Evolutionary conservation across 2,888 invertebrate species (phyloP), one percentile per base, ranked within the genome.

Genomic region (Ectemnius cavifrons): DNA sequence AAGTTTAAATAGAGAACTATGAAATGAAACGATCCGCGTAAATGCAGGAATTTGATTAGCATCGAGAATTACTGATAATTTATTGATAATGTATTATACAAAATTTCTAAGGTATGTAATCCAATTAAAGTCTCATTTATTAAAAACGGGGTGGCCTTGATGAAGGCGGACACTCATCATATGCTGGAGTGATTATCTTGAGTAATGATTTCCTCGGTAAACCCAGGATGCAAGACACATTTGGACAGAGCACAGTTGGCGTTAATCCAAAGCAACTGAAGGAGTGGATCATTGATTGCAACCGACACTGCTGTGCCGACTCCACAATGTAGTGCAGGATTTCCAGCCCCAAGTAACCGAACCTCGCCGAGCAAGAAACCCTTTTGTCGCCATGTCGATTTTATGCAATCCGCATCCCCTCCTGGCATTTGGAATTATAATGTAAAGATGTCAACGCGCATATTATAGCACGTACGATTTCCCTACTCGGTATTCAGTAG

Each of bases 261-360:
- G 60, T 72, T 83, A 77, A 84, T 73, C 73, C 71, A 73, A 82
- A 83, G 84, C 79, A 81, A 75, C 63, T 37, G 75, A 69, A 72
- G 64, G 73, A 14, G 52, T 5, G 79, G 78, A 82, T 78, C 76
- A 64, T 63, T 76, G 75, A 75, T 81, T 77, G 84, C 74, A 78
- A 81, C 76, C 78, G 82, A 84, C 84, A 78, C 80, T 67, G 72
- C 69, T 70, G 58, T 67, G 58, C 47, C 45, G 79, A 79, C 81
- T 85, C 82, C 77, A 14, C 52, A 63, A 64, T 18, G 52, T 27
- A 52, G 56, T 57, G 58, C 52, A 66, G 37, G 11, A 37, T 37
- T 37, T 11, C 37, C 6, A 67, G 67, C 60, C 16, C 59, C 47
- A 63, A 46, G 16, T 59, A 59, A 56, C 18, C n/a, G 63, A 37